Conservation (phyloP, 2,113 vertebrate genomes). For the Monarcha castaneiventris region DNA sequence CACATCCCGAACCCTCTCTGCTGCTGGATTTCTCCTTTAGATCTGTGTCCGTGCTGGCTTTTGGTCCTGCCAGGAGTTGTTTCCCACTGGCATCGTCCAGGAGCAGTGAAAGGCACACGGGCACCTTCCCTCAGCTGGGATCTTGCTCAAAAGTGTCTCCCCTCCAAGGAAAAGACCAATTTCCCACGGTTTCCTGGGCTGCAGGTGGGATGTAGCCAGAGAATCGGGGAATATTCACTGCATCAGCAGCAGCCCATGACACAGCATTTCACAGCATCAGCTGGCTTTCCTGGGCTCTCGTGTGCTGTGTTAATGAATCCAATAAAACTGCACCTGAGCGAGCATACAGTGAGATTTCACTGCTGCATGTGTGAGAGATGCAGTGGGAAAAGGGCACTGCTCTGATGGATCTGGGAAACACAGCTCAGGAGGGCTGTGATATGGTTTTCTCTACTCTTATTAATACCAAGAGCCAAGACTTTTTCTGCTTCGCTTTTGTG, state of each 20-base stretch:
- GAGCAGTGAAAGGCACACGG: accelerated
- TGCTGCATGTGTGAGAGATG: background rate
- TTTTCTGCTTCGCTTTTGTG: background rate
- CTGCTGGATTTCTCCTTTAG: background rate
- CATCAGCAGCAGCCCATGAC: background rate
- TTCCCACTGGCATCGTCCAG: accelerated
- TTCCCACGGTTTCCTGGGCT: background rate
- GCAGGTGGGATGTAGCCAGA: background rate
- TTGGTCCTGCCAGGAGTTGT: background rate
- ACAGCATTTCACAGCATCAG: background rate
- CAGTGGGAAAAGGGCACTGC: background rate
- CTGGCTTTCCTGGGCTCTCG: background rate
- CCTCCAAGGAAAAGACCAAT: background rate
- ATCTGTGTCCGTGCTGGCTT: background rate
- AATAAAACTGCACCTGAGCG: background rate
- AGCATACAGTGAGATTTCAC: background rate
- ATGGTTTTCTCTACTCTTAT: background rate
- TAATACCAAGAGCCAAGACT: background rate
- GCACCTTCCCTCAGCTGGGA: background rate
- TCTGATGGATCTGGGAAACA: background rate
- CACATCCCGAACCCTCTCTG: background rate
- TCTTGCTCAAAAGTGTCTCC: background rate
- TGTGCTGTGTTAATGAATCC: background rate
- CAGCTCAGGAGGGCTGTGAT: background rate
- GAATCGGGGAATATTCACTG: background rate